These are phyloP conservation scores for Agrotis puta DNA, from an alignment of 2,888 invertebrate species.

Conservation along the genomic window DNA sequence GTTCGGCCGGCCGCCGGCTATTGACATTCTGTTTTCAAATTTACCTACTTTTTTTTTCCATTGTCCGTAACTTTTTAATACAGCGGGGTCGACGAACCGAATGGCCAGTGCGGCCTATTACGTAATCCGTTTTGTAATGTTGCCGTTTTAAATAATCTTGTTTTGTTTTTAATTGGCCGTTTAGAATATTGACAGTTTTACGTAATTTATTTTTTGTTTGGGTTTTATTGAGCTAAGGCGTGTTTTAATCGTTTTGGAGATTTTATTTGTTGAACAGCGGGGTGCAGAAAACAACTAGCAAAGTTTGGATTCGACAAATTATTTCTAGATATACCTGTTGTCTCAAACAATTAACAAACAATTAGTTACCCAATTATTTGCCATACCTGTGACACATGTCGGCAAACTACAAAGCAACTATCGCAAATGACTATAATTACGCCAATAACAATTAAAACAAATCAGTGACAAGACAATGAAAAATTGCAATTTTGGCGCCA, in stretches of 20 bases:
- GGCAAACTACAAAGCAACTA: constrained; percentile 19
- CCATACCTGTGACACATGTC: background rate
- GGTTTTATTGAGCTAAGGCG: constrained; percentile 28
- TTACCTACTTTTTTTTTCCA: constrained; percentile 87
- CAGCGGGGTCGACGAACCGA: constrained; percentile 85
- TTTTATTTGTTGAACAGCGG: constrained; percentile 20
- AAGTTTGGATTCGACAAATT: background rate
- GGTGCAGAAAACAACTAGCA: background rate
- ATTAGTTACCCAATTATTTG: background rate
- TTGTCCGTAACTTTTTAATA: constrained; percentile 90
- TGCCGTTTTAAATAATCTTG: constrained; percentile 69
- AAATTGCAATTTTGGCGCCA: background rate
- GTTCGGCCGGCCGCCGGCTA: constrained; percentile 90
- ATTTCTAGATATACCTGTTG: background rate
- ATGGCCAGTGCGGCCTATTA: constrained; percentile 81
- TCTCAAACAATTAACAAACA: background rate
- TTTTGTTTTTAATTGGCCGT: constrained; percentile 65
- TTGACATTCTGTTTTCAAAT: constrained; percentile 91
- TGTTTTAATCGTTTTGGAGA: constrained; percentile 7
- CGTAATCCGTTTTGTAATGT: constrained; percentile 73
- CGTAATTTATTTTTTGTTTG: constrained; percentile 53
- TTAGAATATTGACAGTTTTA: constrained; percentile 58
- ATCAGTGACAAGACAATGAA: background rate
- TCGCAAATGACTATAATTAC: background rate
- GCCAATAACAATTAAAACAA: constrained; percentile 15